A percentile compares a stretch with the other conserved stretches of the same genome.
phyloP scores from a whole-genome alignment of 1,140 invertebrate genomes.

The Gerris buenoi region DNA sequence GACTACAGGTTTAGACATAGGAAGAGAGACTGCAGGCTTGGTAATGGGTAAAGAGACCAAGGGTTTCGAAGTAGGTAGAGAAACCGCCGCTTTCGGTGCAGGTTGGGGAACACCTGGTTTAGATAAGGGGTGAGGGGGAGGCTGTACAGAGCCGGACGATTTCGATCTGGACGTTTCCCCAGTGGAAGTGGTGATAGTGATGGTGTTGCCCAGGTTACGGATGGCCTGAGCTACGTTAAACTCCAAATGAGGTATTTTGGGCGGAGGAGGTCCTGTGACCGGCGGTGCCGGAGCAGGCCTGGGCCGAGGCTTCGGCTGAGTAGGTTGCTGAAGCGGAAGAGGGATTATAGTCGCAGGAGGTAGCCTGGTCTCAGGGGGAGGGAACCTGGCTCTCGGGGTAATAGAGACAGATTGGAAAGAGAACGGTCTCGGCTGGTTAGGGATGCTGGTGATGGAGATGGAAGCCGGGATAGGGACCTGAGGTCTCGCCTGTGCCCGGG shows the following conservation, averaged over 20 bases:
- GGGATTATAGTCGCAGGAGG: constrained; percentile 11
- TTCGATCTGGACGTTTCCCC: neutral
- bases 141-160: neutral
- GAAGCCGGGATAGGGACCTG: neutral
- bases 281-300: neutral
- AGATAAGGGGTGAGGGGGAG: neutral
- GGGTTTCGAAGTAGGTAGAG: neutral
- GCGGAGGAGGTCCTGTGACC: neutral
- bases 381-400: neutral
- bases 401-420: neutral
- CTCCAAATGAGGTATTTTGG: constrained; percentile 11
- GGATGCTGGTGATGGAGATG: neutral
- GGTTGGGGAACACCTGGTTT: neutral
- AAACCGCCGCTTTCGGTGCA: neutral
- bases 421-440: neutral
- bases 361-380: constrained; percentile 7
- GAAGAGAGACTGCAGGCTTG: neutral
- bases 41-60: neutral
- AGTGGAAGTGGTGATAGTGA: constrained; percentile 13
- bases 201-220: constrained; percentile 13
- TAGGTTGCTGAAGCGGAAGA: neutral
- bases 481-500: neutral
- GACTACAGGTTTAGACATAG: neutral
- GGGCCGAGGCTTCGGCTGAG: neutral
- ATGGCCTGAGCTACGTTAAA: constrained; percentile 8